A percentile compares a stretch with the other conserved stretches of the same genome.
phyloP scores from a whole-genome alignment of 2,888 invertebrate species.

The Pegoplata infirma region DNA sequence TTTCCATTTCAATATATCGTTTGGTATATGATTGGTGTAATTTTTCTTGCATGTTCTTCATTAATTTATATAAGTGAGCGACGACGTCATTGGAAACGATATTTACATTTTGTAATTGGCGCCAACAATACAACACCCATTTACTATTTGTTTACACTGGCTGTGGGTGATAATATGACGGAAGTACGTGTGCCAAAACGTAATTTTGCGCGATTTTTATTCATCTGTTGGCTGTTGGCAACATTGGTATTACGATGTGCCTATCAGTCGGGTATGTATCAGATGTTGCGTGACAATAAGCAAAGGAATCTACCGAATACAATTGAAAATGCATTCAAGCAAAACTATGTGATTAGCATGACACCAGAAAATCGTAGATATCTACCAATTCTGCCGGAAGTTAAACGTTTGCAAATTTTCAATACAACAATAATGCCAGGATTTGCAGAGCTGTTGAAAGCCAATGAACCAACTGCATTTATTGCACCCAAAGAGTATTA shows the following conservation, averaged over 20 bases:
- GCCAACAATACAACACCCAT: constrained; percentile 61
- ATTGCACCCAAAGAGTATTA: constrained; percentile 71
- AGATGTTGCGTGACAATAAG: constrained; percentile 68
- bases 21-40: constrained; percentile 66
- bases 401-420: constrained; percentile 62
- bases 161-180: constrained; percentile 65
- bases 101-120: constrained; percentile 65
- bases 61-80: constrained; percentile 49
- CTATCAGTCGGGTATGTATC: constrained; percentile 73
- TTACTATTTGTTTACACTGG: constrained; percentile 64
- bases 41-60: constrained; percentile 61
- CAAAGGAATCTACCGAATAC: constrained; percentile 70
- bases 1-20: constrained; percentile 69
- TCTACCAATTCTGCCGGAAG: constrained; percentile 65
- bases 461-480: constrained; percentile 65
- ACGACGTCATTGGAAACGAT: constrained; percentile 64
- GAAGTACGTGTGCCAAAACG: constrained; percentile 62
- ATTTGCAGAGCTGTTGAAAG: constrained; percentile 64
- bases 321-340: constrained; percentile 66
- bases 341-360: constrained; percentile 66
- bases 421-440: constrained; percentile 66
- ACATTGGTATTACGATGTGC: constrained; percentile 69
- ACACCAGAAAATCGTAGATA: constrained; percentile 65
- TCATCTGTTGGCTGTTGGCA: constrained; percentile 70
- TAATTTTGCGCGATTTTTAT: constrained; percentile 67